A percentile compares a stretch with the other conserved stretches of the same genome.
Conservation (phyloP, 2,797 vertebrate genomes). For the Brotula barbata region DNA sequence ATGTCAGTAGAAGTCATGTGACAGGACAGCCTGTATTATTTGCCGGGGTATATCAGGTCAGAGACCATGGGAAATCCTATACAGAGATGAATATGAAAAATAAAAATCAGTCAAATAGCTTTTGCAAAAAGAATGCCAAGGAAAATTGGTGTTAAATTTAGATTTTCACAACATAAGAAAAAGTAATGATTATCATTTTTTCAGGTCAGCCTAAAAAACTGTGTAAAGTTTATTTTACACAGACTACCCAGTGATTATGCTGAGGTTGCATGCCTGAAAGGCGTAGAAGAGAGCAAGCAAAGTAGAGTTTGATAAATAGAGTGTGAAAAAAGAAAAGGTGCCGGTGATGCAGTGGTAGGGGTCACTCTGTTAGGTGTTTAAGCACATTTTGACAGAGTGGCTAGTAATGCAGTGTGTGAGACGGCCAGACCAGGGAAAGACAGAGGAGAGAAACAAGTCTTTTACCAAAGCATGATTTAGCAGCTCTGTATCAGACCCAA, state of each 20-base stretch:
- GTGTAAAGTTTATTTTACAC: background rate
- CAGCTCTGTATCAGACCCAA: constrained; percentile 71
- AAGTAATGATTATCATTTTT: too few species aligned
- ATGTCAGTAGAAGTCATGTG: too few species aligned
- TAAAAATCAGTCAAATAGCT: too few species aligned
- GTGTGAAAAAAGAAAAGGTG: constrained; percentile 14
- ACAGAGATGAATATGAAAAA: too few species aligned
- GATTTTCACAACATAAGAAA: too few species aligned
- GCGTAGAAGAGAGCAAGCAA: background rate
- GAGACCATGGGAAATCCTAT: too few species aligned
- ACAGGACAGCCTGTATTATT: too few species aligned
- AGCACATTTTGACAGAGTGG: constrained; percentile 60
- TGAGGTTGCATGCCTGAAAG: background rate
- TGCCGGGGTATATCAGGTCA: too few species aligned
- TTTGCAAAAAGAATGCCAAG: too few species aligned
- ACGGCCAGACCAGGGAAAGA: constrained; percentile 49
- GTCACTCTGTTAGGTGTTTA: constrained; percentile 56
- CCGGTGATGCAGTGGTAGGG: constrained; percentile 15
- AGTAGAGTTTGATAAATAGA: constrained; percentile 8
- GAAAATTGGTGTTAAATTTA: too few species aligned
- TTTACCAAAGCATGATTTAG: constrained; percentile 78
- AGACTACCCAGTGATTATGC: background rate
- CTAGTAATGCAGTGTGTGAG: constrained; percentile 54
- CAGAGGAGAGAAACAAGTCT: constrained; percentile 51
- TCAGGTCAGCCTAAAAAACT: background rate